Evolutionary conservation across 2,888 invertebrate species (phyloP), one percentile per base, ranked within the genome.

Genomic region (Loripinus fragilis): DNA sequence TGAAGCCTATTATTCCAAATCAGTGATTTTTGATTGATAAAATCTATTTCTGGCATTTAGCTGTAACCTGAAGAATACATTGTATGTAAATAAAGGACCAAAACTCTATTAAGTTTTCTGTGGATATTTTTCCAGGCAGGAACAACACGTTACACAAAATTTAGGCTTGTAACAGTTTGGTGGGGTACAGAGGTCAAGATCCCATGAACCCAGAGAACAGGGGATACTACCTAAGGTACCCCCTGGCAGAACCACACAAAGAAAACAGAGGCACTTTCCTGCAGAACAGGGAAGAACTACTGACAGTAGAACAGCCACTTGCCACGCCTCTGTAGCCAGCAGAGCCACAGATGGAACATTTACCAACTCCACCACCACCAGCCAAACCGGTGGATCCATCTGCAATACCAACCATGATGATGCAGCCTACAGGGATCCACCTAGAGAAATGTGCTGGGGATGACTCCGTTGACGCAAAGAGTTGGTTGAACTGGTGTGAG

Each of bases 151-250:
- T n/a, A n/a, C n/a, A n/a, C n/a, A n/a, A n/a, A n/a, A n/a, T n/a
- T n/a, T n/a, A n/a, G n/a, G n/a, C n/a, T n/a, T n/a, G n/a, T 52
- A 52, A 52, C 52, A 52, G 15, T 52, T 52, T 52, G 52, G 52
- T 52, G 25, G 52, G 52, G 52, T 52, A 52, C 25, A 52, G 52
- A 8, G 52, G 52, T 25, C 23, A 52, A 28, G 25, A 10, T 15
- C 52, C 5, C 17, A 52, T 52, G 52, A 52, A 52, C 52, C 52
- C 52, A 25, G 52, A 28, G n/a, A 52, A 52, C 52, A n/a, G 52
- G 15, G 52, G 25, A 3, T 52, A 52, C n/a, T 52, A 23, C 52
- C 52, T 52, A 2, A 23, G 52, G 25, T 25, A 52, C 25, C 23
- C n/a, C n/a, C 52, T 25, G 23, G 25, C 3, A 52, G 52, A 52